Conservation (phyloP, 2,888 invertebrate species). For the Cataglyphis cursor region DNA sequence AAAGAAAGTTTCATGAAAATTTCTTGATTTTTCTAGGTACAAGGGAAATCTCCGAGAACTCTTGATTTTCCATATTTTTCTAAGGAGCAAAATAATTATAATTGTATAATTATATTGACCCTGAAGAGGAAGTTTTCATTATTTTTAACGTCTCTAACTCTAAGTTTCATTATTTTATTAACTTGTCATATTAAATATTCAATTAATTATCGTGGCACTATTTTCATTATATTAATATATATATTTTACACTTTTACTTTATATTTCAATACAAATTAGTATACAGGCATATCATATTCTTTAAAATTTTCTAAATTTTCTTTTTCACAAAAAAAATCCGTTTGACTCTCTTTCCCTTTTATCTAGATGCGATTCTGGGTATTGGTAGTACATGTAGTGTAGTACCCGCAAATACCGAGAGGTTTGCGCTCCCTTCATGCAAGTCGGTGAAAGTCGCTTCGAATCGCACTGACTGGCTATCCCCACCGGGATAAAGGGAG, state of each 20-base stretch:
- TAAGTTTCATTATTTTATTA: not conserved
- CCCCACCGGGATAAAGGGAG: constrained; percentile 65
- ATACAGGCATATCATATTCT: not conserved
- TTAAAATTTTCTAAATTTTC: not conserved
- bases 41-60: no score
- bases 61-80: no score
- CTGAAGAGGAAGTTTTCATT: not conserved
- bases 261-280: not conserved
- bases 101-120: no score
- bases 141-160: no score
- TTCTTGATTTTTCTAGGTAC: no score
- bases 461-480: constrained; percentile 70
- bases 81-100: no score
- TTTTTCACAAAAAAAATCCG: not conserved
- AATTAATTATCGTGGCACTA: not conserved
- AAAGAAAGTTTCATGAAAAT: no score
- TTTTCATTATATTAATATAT: not conserved
- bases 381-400: constrained; percentile 24
- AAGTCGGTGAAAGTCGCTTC: constrained; percentile 81
- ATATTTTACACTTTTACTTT: not conserved
- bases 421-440: constrained; percentile 72
- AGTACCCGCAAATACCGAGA: constrained; percentile 62
- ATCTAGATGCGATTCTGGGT: constrained; percentile 10
- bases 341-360: not conserved
- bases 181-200: not conserved